These are phyloP conservation scores for Drosophila truncata DNA, from an alignment of 1,140 invertebrate genomes.

Conservation along the genomic window DNA sequence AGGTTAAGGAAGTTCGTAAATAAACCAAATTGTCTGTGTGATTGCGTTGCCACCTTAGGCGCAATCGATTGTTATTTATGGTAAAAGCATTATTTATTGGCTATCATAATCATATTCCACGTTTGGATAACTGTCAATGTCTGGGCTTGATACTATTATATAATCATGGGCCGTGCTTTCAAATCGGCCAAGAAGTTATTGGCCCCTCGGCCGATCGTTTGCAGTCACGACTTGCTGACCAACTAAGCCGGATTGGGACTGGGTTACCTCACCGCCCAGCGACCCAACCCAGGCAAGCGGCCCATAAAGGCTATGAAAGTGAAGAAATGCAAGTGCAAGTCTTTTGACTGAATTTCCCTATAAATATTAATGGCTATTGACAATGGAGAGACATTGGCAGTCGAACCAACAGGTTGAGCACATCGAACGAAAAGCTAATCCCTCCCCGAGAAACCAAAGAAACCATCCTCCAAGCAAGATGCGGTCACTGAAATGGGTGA, in stretches of 20 bases:
- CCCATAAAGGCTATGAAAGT: conserved; percentile 52
- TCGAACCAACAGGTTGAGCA: conserved; percentile 25
- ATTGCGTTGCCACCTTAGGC: conserved; percentile 36
- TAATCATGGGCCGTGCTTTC: conserved; percentile 50
- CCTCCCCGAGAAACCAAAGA: conserved; percentile 19
- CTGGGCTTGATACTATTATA: conserved; percentile 35
- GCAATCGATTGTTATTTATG: conserved; percentile 32
- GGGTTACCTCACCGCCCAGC: conserved; percentile 33
- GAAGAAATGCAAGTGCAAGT: conserved; percentile 62
- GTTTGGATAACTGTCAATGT: conserved; percentile 48
- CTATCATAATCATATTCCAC: conserved; percentile 45
- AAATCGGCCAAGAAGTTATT: conserved; percentile 54
- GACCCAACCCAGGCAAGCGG: conserved; percentile 1
- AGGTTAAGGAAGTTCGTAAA: conserved; percentile 6
- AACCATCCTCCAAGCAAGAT: conserved; percentile 51
- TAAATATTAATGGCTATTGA: conserved; percentile 50
- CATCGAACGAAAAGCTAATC: conserved; percentile 30
- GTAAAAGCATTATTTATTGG: conserved; percentile 43
- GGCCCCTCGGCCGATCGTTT: conserved; percentile 25
- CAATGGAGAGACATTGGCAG: conserved; percentile 36
- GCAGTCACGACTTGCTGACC: conserved; percentile 50
- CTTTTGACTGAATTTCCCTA: conserved; percentile 50
- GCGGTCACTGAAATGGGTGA: conserved; percentile 72
- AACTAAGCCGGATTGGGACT: conserved; percentile 34
- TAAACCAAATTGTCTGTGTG: conserved; percentile 7